These are phyloP conservation scores for Caenorhabditis plicata DNA, from an alignment of 2,888 invertebrate genomes.

Conservation along the genomic window DNA sequence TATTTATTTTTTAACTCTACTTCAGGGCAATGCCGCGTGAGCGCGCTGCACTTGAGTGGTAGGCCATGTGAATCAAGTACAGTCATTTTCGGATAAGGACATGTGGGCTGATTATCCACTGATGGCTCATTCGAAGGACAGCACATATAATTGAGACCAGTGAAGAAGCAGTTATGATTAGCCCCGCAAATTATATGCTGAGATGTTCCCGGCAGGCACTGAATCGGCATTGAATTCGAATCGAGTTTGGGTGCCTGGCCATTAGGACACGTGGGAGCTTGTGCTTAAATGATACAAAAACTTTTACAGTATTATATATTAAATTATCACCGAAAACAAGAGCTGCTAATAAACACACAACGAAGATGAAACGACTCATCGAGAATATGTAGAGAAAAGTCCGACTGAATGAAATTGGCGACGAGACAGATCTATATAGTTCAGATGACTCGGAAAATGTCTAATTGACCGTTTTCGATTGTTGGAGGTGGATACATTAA, in stretches of 20 bases:
- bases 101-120: constrained; percentile 45
- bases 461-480: no score
- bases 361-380: no score
- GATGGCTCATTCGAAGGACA: constrained; percentile 60
- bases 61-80: constrained; percentile 50
- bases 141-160: constrained; percentile 64
- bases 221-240: constrained; percentile 42
- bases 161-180: constrained; percentile 61
- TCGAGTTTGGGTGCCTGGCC: constrained; percentile 54
- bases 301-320: no score
- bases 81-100: constrained; percentile 46
- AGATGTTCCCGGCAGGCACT: constrained; percentile 60
- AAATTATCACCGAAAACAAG: no score
- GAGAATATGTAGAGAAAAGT: no score
- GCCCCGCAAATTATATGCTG: constrained; percentile 54
- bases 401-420: no score
- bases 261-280: constrained; percentile 56
- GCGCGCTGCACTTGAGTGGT: constrained; percentile 47
- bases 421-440: no score
- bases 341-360: no score
- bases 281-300: constrained; percentile 21
- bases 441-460: no score
- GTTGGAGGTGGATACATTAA: no score
- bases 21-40: constrained; percentile 44
- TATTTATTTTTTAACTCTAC: constrained; percentile 15